phyloP scores from a whole-genome alignment of 2,888 invertebrate species.

The Protodeltote pygarga region DNA sequence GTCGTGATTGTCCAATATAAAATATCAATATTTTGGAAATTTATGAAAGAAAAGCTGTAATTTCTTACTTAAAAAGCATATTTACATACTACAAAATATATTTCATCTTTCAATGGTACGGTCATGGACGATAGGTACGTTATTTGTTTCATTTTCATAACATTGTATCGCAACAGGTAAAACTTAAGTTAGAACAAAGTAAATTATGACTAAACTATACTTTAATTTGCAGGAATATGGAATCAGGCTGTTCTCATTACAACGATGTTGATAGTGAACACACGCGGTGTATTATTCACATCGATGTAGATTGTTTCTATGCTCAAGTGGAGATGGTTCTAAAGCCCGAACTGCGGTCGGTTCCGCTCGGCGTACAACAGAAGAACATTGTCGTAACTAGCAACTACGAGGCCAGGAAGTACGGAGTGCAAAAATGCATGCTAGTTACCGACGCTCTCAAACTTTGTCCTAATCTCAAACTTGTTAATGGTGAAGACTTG shows the following conservation, averaged over 20 bases:
- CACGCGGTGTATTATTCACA: slow-evolving; percentile 91
- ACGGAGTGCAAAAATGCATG: slow-evolving; percentile 93
- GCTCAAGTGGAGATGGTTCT: slow-evolving; percentile 94
- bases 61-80: slow-evolving; percentile 64
- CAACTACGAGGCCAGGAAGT: slow-evolving; percentile 93
- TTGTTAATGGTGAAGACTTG: slow-evolving; percentile 94
- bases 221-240: slow-evolving; percentile 80
- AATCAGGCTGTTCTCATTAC: slow-evolving; percentile 78
- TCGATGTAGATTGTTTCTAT: slow-evolving; percentile 95
- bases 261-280: slow-evolving; percentile 82
- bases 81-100: slow-evolving; percentile 68
- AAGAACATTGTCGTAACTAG: slow-evolving; percentile 94
- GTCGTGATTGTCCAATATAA: slow-evolving; percentile 83
- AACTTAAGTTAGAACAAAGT: slow-evolving; percentile 77
- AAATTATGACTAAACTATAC: slow-evolving; percentile 72
- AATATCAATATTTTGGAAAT: slow-evolving; percentile 83
- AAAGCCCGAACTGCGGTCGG: slow-evolving; percentile 88
- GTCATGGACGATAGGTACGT: slow-evolving; percentile 81
- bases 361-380: slow-evolving; percentile 93
- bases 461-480: slow-evolving; percentile 90
- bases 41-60: slow-evolving; percentile 80
- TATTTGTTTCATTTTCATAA: slow-evolving; percentile 56
- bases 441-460: slow-evolving; percentile 90
- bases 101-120: slow-evolving; percentile 70
- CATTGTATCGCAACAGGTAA: slow-evolving; percentile 76